A percentile compares a stretch with the other conserved stretches of the same genome.
Conservation (phyloP, 2,888 invertebrate species). For the Leptinotarsa peninsularis region DNA sequence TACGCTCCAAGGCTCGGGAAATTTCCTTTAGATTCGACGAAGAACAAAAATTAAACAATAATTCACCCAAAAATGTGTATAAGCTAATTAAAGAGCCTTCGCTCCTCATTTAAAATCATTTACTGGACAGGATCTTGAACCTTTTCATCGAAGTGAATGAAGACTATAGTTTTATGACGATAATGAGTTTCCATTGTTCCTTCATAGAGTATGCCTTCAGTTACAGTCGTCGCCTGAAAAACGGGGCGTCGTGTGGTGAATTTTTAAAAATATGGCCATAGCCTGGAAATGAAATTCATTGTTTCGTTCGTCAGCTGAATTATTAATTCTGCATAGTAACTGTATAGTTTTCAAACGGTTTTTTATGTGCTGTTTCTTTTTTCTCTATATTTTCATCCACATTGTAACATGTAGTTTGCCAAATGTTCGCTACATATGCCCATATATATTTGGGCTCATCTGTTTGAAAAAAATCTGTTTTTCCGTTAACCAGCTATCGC, state of each 20-base stretch:
- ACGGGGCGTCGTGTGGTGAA: not conserved
- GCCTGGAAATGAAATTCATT: not conserved
- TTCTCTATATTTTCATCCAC: too few species aligned
- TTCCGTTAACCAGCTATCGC: too few species aligned
- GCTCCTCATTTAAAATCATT: not conserved
- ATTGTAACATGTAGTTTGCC: too few species aligned
- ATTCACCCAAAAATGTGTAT: not conserved
- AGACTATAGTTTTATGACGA: not conserved
- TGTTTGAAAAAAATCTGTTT: too few species aligned
- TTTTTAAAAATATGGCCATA: not conserved
- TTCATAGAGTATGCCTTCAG: not conserved
- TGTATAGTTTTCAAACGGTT: not conserved
- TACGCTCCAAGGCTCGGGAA: too few species aligned
- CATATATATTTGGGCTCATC: too few species aligned
- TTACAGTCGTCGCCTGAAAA: not conserved
- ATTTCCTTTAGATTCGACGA: not conserved
- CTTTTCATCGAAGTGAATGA: not conserved
- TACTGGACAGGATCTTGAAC: not conserved
- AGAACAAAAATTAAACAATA: not conserved
- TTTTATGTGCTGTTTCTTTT: too few species aligned
- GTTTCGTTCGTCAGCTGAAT: not conserved
- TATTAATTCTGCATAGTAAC: not conserved
- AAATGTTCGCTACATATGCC: too few species aligned
- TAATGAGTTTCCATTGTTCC: conserved; percentile 6
- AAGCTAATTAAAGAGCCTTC: not conserved